phyloP scores from a whole-genome alignment of 2,113 vertebrate genomes.

The Siniperca chuatsi region DNA sequence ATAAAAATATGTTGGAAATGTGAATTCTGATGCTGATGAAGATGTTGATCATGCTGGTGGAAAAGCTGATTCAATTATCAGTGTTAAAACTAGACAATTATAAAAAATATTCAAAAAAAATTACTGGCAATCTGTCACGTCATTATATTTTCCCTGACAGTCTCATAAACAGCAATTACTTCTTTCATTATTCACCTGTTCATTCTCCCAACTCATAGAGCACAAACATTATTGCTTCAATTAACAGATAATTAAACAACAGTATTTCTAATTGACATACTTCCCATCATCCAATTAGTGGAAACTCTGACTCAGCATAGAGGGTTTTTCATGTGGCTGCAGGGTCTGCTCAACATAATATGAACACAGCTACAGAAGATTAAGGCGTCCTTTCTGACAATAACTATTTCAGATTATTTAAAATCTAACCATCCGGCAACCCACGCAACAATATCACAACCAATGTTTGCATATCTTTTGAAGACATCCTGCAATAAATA shows the following conservation, averaged over 20 bases:
- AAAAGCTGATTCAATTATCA: constrained; percentile 64
- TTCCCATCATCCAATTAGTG: constrained; percentile 79
- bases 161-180: constrained; percentile 83
- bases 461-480: constrained; percentile 47
- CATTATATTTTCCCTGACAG: constrained; percentile 79
- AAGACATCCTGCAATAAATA: constrained; percentile 58
- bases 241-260: constrained; percentile 85
- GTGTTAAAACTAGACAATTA: constrained; percentile 67
- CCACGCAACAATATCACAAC: constrained; percentile 42
- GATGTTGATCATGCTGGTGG: constrained; percentile 40
- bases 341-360: constrained; percentile 30
- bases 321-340: constrained; percentile 48
- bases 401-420: constrained; percentile 42
- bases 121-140: constrained; percentile 76
- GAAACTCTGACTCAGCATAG: constrained; percentile 69
- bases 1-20: constrained; percentile 49
- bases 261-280: constrained; percentile 82
- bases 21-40: constrained; percentile 38
- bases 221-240: constrained; percentile 82
- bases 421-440: constrained; percentile 52
- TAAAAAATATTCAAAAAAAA: constrained; percentile 56
- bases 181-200: constrained; percentile 85
- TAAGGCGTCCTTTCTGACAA: constrained; percentile 51
- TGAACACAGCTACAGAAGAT: constrained; percentile 28
- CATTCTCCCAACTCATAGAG: constrained; percentile 72